Conservation (phyloP, 2,888 invertebrate species). For the Mythimna ferrago region DNA sequence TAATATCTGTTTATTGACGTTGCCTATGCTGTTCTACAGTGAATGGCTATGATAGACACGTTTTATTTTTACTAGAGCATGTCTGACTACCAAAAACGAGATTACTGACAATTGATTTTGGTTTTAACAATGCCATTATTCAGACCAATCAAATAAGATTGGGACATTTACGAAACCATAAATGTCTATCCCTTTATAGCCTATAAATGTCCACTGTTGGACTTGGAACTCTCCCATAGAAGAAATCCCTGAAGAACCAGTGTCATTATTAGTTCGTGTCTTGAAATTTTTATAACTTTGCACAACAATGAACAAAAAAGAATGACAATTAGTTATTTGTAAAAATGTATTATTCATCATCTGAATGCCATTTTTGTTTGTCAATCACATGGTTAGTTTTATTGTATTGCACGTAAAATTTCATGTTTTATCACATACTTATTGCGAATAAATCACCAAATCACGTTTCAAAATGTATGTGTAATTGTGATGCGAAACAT, state of each 20-base stretch:
- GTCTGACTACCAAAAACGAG: conserved; percentile 22
- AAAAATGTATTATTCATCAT: conserved; percentile 20
- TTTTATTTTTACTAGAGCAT: conserved; percentile 1
- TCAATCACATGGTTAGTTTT: conserved; percentile 1
- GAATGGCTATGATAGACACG: conserved; percentile 12
- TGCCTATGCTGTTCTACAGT: conserved; percentile 21
- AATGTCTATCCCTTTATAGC: conserved; percentile 33
- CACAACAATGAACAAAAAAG: conserved; percentile 11
- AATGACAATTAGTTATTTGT: conserved; percentile 13
- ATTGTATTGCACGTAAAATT: conserved; percentile 12
- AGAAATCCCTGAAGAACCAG: conserved; percentile 6
- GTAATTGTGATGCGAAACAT: neutral
- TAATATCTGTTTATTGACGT: conserved; percentile 33
- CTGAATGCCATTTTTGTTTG: neutral
- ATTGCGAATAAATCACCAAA: conserved; percentile 12
- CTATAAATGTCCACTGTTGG: conserved; percentile 29
- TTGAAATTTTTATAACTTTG: conserved; percentile 8
- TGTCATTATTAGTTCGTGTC: conserved; percentile 4
- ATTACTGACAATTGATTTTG: conserved; percentile 32
- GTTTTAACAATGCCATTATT: conserved; percentile 38
- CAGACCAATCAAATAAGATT: conserved; percentile 25
- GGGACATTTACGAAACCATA: conserved; percentile 38
- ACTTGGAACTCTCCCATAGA: neutral
- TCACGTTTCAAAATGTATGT: conserved; percentile 10
- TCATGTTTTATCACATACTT: neutral